phyloP scores from a whole-genome alignment of 2,888 invertebrate species.

The Agrotis ipsilon region DNA sequence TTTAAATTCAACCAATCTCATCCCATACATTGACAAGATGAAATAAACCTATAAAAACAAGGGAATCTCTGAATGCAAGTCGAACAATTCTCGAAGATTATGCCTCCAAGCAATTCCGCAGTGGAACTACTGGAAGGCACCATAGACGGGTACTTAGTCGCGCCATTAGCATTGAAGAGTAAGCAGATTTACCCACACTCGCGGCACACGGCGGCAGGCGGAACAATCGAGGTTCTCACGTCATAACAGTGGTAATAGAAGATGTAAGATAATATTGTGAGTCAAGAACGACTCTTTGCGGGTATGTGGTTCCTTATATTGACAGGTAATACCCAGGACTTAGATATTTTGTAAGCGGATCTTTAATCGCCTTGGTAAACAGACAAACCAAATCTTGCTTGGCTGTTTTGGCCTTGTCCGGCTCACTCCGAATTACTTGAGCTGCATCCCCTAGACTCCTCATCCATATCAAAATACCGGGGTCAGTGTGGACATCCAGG shows the following conservation, averaged over 20 bases:
- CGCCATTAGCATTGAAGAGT: constrained; percentile 73
- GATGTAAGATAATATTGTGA: constrained; percentile 49
- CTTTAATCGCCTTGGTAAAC: no score
- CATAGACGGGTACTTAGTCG: constrained; percentile 54
- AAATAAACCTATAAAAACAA: background rate
- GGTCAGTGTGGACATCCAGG: no score
- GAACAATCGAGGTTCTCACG: constrained; percentile 84
- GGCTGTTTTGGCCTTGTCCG: no score
- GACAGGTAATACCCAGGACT: background rate
- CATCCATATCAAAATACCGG: no score
- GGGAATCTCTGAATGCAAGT: background rate
- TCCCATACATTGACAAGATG: background rate
- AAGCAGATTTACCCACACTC: constrained; percentile 81
- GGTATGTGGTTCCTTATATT: constrained; percentile 39
- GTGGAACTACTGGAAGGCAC: constrained; percentile 18
- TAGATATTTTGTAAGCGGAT: background rate
- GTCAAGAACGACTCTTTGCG: constrained; percentile 30
- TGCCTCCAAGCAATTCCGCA: constrained; percentile 5
- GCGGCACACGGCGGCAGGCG: constrained; percentile 58
- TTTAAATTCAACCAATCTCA: no score
- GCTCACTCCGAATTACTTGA: no score
- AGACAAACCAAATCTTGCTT: no score
- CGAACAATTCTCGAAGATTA: background rate
- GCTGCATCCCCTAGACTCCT: no score
- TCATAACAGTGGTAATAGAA: constrained; percentile 83